A percentile compares a stretch with the other conserved stretches of the same genome.
phyloP scores from a whole-genome alignment of 2,113 vertebrate species.

The Climacteris rufus region DNA sequence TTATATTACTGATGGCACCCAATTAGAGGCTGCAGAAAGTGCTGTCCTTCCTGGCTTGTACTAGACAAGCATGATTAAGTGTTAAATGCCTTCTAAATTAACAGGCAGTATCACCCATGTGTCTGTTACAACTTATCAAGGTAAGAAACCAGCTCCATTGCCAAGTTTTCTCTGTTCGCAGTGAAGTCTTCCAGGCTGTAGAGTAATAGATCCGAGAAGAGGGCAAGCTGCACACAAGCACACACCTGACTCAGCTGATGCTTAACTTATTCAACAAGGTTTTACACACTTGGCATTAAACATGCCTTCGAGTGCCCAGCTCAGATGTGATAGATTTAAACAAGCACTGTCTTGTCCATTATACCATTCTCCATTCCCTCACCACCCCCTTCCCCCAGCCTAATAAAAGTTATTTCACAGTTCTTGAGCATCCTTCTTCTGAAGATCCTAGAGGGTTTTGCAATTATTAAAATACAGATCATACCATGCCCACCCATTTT shows the following conservation, averaged over 20 bases:
- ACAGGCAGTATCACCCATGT: not conserved
- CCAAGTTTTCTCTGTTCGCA: not conserved
- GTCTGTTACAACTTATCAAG: constrained; percentile 5
- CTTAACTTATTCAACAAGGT: not conserved
- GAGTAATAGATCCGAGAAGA: not conserved
- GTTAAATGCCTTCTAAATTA: constrained; percentile 55
- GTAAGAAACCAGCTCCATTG: constrained; percentile 16
- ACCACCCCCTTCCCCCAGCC: not conserved
- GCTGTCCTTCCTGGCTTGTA: constrained; percentile 35
- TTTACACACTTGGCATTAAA: not conserved
- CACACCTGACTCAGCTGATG: constrained; percentile 11
- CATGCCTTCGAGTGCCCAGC: not conserved
- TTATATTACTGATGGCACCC: constrained; percentile 64
- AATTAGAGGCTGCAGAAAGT: constrained; percentile 69
- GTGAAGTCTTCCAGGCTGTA: not conserved
- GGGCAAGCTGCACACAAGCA: not conserved
- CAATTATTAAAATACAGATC: not conserved
- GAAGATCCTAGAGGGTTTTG: constrained; percentile 31
- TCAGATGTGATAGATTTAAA: not conserved
- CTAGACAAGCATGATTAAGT: constrained; percentile 64
- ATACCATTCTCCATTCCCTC: constrained; percentile 6
- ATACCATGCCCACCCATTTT: not conserved
- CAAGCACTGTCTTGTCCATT: not conserved
- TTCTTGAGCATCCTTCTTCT: constrained; percentile 47
- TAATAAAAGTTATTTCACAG: constrained; percentile 63